Base-by-base conservation (phyloP, 2,797 vertebrate species). In the Phoxinus dragarum region DNA sequence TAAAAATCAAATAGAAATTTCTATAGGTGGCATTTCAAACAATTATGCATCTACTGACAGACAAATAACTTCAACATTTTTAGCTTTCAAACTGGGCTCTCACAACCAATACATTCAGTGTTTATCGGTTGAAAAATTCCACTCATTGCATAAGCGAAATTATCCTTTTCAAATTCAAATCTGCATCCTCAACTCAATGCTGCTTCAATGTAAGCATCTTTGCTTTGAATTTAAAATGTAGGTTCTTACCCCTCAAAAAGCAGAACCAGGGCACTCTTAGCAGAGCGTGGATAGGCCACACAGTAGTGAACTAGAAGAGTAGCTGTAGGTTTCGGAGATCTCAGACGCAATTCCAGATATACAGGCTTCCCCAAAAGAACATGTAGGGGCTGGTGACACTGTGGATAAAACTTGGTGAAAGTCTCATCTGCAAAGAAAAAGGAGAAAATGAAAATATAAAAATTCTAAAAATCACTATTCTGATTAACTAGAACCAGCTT, bases 291-390 rank as follows among this genome's bases (percentile, higher is more conserved):
- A 74, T 94, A 95, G 36, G 95, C 95, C 2, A 96, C 36, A 86
- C 95, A 96, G 88, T 96, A 95, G 61, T 95, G 93, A 14, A 96
- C 93, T 1, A 95, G 76, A 54, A 96, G 77, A 0, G 90, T 90
- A 0, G 92, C 93, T 0, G 89, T 23, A 36, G 91, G 88, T 54
- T 86, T 88, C 1, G 87, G 89, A 47, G 93, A 87, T 9, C 54
- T 85, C 31, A 96, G 59, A 3, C 19, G 31, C 23, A 95, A 81
- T 5, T 96, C 94, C 42, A 96, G 91, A 83, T 93, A 94, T 7
- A 96, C 89, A 1, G 91, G 90, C 2, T 84, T 93, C 14, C 93
- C 91, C 12, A 96, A 92, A 56, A 96, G 87, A 17, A 90, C 6
- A 0, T 47, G 34, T 86, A 96, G 68, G 3, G 94, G 94, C 71